A percentile compares a stretch with the other conserved stretches of the same genome.
Conservation (phyloP, 2,113 vertebrate genomes). For the Syrmaticus mikado region DNA sequence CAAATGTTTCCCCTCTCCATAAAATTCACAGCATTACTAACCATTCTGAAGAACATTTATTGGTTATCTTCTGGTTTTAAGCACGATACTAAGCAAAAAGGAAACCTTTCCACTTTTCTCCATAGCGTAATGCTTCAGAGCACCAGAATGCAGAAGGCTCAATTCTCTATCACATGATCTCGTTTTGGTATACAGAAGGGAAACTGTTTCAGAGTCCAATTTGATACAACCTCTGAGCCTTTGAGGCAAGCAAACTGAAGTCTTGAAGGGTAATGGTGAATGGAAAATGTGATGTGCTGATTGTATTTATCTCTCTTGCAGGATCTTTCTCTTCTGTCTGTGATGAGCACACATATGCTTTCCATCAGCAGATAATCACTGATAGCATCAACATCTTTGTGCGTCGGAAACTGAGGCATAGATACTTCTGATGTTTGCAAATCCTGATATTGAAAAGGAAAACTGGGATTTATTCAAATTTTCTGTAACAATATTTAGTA, state of each 20-base stretch:
- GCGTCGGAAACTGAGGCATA: not conserved
- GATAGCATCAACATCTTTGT: not conserved
- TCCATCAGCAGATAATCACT: not conserved
- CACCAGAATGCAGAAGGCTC: not conserved
- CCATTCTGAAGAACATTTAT: not conserved
- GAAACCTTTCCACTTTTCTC: not conserved
- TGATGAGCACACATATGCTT: not conserved
- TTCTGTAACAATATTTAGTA: not conserved
- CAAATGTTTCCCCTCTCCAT: not conserved
- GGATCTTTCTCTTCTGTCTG: not conserved
- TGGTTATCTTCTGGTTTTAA: not conserved
- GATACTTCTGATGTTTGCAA: not conserved
- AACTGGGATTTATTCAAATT: not conserved
- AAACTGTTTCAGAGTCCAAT: not conserved
- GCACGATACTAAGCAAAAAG: not conserved
- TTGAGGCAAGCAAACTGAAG: not conserved
- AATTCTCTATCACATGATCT: not conserved
- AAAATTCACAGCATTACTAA: not conserved
- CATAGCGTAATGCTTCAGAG: not conserved
- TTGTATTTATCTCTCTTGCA: not conserved
- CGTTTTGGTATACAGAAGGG: not conserved
- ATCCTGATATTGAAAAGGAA: not conserved
- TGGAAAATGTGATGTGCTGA: not conserved
- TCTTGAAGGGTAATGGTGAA: not conserved
- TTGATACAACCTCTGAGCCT: not conserved